Conservation (phyloP, 1,140 invertebrate genomes). For the Cylas formicarius region DNA sequence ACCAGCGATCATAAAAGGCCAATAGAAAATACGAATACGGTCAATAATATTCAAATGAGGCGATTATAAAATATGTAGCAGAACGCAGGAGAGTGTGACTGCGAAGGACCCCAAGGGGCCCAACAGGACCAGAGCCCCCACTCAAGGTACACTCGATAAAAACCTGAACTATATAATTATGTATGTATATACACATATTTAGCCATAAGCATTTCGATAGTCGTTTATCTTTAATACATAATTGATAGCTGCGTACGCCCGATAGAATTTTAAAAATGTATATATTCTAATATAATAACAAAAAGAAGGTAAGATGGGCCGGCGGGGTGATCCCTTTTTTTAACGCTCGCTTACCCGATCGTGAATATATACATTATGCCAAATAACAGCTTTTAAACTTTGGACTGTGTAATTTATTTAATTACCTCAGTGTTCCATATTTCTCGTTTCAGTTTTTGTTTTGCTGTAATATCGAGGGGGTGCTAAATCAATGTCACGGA, state of each 20-base stretch:
- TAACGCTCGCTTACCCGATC: conserved; percentile 20
- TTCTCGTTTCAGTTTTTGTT: too few species aligned
- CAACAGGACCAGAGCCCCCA: conserved; percentile 22
- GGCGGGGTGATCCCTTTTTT: conserved; percentile 19
- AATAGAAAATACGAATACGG: conserved; percentile 19
- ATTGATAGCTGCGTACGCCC: conserved; percentile 42
- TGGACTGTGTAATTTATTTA: too few species aligned
- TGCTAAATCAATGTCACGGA: too few species aligned
- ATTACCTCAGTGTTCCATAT: too few species aligned
- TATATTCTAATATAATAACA: conserved; percentile 39
- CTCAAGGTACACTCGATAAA: conserved; percentile 39
- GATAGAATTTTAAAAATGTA: conserved; percentile 43
- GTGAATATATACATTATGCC: conserved; percentile 33
- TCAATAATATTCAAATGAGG: conserved; percentile 38
- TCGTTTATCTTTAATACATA: conserved; percentile 45
- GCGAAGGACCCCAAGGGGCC: conserved; percentile 31
- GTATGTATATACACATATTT: conserved; percentile 43
- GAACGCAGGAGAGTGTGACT: conserved; percentile 37
- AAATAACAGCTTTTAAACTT: conserved; percentile 34
- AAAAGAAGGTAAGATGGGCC: conserved; percentile 21
- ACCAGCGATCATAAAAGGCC: conserved; percentile 22
- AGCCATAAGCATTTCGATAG: conserved; percentile 43
- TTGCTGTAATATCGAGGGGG: too few species aligned
- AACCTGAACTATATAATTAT: conserved; percentile 42
- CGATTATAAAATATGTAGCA: conserved; percentile 34